Evolutionary conservation across 1,140 invertebrate genomes (phyloP).

Genomic region (Heliconius congener): DNA sequence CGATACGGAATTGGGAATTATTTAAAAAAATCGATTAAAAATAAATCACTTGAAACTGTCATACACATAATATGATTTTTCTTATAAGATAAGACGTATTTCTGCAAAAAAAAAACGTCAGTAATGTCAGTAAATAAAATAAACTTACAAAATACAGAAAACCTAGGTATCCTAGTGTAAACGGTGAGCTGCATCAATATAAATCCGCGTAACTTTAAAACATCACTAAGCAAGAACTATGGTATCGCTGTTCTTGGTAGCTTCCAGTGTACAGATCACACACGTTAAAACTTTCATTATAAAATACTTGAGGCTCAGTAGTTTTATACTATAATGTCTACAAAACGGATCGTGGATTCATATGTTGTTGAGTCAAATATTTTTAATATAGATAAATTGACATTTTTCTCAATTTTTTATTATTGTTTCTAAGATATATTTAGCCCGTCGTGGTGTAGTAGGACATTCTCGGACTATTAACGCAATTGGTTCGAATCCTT

Average conservation of each 20-base stretch:
- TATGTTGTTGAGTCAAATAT: not conserved
- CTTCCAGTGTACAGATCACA: conserved; percentile 2
- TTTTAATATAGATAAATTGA: no score
- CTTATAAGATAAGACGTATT: no score
- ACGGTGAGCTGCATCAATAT: conserved; percentile 47
- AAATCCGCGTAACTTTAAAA: conserved; percentile 53
- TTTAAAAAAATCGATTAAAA: no score
- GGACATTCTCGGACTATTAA: no score
- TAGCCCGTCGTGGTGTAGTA: no score
- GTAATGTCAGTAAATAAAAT: not conserved
- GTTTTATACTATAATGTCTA: not conserved
- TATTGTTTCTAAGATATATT: no score
- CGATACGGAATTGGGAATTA: no score
- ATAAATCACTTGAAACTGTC: no score
- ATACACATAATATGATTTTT: no score
- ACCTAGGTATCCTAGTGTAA: conserved; percentile 31
- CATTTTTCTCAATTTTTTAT: no score
- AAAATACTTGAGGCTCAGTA: not conserved
- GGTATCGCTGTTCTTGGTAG: conserved; percentile 26
- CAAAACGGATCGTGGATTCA: not conserved
- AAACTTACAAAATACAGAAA: not conserved
- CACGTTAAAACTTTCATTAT: not conserved
- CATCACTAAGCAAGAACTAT: conserved; percentile 59
- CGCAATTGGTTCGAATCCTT: no score
- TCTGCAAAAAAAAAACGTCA: no score